Evolutionary conservation across 2,113 vertebrate genomes (phyloP).

Genomic region (Phyllopteryx taeniolatus): DNA sequence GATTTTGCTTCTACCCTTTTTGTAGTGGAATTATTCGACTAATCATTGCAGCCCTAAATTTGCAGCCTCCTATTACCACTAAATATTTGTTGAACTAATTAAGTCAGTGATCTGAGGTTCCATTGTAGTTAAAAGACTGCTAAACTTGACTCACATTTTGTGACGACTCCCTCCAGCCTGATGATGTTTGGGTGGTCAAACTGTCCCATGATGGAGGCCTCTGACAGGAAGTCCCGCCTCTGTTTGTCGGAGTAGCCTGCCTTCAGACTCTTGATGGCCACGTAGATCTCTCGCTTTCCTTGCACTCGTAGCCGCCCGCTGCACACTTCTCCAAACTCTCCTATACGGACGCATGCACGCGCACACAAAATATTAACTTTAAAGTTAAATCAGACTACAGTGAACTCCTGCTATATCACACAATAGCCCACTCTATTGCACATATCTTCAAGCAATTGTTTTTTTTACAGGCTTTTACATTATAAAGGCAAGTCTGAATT

Average conservation of each 20-base stretch:
- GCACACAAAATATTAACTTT: neutral
- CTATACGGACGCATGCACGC: constrained; percentile 25
- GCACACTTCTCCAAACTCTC: constrained; percentile 77
- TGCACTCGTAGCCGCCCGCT: constrained; percentile 73
- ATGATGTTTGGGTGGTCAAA: constrained; percentile 78
- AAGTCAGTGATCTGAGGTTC: neutral
- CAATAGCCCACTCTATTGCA: too few relatives aligned
- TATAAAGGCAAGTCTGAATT: too few relatives aligned
- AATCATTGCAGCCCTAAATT: too few relatives aligned
- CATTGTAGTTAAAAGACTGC: neutral
- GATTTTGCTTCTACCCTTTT: too few relatives aligned
- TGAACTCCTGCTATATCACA: too few relatives aligned
- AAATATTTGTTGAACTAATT: too few relatives aligned
- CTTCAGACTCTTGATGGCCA: constrained; percentile 78
- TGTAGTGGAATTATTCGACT: too few relatives aligned
- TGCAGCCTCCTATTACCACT: too few relatives aligned
- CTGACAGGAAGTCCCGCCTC: constrained; percentile 74
- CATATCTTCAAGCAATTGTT: too few relatives aligned
- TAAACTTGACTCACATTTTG: constrained; percentile 67
- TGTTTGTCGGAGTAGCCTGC: constrained; percentile 76
- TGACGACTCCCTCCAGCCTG: constrained; percentile 75
- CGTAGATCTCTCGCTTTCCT: constrained; percentile 75
- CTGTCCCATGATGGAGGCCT: constrained; percentile 78
- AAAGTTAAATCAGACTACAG: neutral
- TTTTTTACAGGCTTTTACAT: too few relatives aligned